These are phyloP conservation scores for Furnarius figulus DNA, from an alignment of 2,113 vertebrate genomes.

Conservation along the genomic window DNA sequence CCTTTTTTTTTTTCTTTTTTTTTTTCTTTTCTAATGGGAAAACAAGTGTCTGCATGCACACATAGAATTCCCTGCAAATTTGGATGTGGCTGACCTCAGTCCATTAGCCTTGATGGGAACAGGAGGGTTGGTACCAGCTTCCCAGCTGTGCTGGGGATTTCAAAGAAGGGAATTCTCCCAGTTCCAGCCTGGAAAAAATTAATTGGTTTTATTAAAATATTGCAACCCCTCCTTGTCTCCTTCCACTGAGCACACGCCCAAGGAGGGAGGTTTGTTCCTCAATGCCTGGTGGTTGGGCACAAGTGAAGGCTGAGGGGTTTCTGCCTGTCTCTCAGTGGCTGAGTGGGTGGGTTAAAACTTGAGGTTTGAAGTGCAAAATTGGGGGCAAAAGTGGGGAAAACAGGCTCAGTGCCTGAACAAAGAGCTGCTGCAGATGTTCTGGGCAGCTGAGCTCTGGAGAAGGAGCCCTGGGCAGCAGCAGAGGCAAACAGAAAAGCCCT, in stretches of 20 bases:
- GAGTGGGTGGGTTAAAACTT: not conserved
- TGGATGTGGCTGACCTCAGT: constrained; percentile 16
- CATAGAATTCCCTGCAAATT: not conserved
- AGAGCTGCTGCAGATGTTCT: not conserved
- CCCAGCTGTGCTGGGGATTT: not conserved
- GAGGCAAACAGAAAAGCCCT: not conserved
- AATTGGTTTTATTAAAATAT: not conserved
- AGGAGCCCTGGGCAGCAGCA: not conserved
- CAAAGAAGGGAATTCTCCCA: constrained; percentile 21
- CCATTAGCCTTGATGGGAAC: not conserved
- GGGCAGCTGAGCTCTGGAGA: not conserved
- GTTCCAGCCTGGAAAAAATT: not conserved
- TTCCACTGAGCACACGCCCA: not conserved
- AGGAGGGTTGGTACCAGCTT: not conserved
- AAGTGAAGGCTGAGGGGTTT: not conserved
- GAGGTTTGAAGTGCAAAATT: not conserved
- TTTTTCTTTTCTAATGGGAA: not conserved
- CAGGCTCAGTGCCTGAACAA: not conserved
- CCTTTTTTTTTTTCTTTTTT: not conserved
- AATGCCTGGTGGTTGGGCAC: rapidly evolving
- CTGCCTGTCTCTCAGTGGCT: not conserved
- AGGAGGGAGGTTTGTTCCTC: not conserved
- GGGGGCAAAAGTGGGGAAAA: rapidly evolving
- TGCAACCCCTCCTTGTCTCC: not conserved
- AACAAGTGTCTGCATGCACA: constrained; percentile 3